These are phyloP conservation scores for Drosophila lutescens DNA, from an alignment of 2,888 invertebrate species.

Conservation along the genomic window DNA sequence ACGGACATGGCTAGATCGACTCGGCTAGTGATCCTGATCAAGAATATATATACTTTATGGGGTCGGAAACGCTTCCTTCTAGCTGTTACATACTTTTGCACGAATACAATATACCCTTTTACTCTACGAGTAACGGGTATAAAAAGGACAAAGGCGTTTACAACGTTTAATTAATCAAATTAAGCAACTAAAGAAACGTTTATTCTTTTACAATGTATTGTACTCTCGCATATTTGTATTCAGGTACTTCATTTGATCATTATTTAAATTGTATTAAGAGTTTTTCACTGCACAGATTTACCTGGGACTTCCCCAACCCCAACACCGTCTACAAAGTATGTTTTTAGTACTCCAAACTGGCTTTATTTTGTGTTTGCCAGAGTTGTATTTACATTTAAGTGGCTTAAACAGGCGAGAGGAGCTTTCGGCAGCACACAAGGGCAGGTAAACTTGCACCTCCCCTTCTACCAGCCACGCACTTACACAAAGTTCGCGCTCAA, in stretches of 20 bases:
- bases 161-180: not conserved
- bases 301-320: too few species aligned
- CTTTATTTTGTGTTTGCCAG: constrained; percentile 24
- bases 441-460: constrained; percentile 21
- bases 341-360: not conserved
- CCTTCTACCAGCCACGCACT: constrained; percentile 4
- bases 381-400: constrained; percentile 43
- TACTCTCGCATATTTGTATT: not conserved
- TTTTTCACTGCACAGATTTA: not conserved
- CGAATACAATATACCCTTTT: too few species aligned
- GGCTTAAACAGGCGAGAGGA: constrained; percentile 10
- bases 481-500: constrained; percentile 67
- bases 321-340: not conserved
- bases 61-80: too few species aligned
- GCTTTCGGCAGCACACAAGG: constrained; percentile 15
- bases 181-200: not conserved
- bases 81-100: too few species aligned
- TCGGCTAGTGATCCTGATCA: too few species aligned
- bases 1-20: too few species aligned
- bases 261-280: not conserved
- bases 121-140: too few species aligned
- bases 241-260: too few species aligned
- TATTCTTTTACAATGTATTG: not conserved
- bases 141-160: too few species aligned
- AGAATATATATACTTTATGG: too few species aligned